Evolutionary conservation across 2,888 invertebrate genomes (phyloP).

Genomic region (Tipula vernalis): DNA sequence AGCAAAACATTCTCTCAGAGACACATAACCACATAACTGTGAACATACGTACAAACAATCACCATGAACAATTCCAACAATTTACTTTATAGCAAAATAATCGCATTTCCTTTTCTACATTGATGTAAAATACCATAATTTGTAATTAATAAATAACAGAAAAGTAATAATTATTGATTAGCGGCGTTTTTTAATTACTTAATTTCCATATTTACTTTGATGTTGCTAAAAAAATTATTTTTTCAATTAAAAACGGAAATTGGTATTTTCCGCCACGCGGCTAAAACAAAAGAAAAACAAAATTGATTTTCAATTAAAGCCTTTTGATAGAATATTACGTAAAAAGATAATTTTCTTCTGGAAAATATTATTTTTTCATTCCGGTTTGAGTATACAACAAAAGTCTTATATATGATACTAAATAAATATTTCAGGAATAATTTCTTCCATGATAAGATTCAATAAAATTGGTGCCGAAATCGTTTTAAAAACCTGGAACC

Average conservation of each 20-base stretch:
- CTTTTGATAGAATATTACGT: not conserved
- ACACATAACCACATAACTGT: too few species aligned
- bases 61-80: not conserved
- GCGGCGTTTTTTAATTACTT: not conserved
- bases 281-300: not conserved
- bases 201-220: slow-evolving; percentile 4
- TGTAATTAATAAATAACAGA: not conserved
- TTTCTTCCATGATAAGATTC: not conserved
- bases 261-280: not conserved
- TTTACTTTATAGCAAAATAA: not conserved
- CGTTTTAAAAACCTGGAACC: not conserved
- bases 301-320: not conserved
- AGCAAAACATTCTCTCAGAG: too few species aligned
- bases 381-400: not conserved
- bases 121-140: not conserved
- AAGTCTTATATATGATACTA: not conserved
- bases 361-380: not conserved
- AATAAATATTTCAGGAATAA: too few species aligned
- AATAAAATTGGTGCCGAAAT: not conserved
- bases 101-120: not conserved
- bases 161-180: not conserved
- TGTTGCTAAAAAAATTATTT: not conserved
- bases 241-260: not conserved
- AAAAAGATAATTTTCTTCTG: not conserved
- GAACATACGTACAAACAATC: too few species aligned